These are phyloP conservation scores for Apteryx owenii DNA, from an alignment of 2,113 vertebrate species.

Conservation along the genomic window DNA sequence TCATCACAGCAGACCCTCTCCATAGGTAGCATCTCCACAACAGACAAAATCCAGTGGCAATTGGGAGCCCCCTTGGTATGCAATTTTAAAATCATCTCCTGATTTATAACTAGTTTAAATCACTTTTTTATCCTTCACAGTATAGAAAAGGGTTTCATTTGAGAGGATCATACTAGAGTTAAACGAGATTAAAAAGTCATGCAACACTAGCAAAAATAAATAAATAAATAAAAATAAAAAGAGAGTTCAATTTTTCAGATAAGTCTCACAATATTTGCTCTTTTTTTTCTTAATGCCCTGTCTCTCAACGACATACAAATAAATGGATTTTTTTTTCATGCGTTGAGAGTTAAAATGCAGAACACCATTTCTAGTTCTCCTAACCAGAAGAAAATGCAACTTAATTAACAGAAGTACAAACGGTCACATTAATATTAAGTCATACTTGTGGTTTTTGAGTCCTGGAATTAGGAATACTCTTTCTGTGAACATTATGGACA, in stretches of 20 bases:
- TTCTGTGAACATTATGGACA: neutral
- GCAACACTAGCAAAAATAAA: neutral
- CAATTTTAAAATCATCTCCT: constrained; percentile 23
- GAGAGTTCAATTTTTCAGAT: neutral
- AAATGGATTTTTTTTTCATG: neutral
- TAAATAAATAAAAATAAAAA: neutral
- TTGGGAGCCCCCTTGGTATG: neutral
- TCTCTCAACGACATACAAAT: neutral
- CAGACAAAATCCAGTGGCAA: constrained; percentile 15
- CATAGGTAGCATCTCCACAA: constrained; percentile 19
- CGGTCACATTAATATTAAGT: neutral
- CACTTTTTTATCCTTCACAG: neutral
- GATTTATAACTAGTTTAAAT: constrained; percentile 2
- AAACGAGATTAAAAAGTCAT: neutral
- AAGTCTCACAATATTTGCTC: neutral
- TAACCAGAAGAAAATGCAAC: neutral
- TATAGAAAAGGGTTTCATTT: neutral
- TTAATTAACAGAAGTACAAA: neutral
- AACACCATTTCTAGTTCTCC: neutral
- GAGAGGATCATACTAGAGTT: neutral
- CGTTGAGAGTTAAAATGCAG: neutral
- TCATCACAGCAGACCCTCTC: constrained; percentile 48
- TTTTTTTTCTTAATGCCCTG: neutral
- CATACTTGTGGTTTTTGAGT: neutral
- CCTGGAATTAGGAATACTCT: neutral